Evolutionary conservation across 2,888 invertebrate genomes (phyloP).

Genomic region (Blera fallax): DNA sequence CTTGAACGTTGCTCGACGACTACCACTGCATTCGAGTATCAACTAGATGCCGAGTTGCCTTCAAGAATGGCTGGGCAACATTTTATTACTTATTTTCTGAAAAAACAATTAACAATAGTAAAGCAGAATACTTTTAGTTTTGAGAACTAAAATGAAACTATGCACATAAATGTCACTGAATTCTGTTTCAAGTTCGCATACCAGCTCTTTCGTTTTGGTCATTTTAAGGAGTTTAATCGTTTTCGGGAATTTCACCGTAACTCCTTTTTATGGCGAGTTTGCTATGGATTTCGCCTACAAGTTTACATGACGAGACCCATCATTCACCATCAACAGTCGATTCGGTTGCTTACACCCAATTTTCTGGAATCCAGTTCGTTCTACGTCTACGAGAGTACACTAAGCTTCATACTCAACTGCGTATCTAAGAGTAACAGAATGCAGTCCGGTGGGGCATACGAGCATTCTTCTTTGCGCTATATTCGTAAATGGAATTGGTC

Average conservation of each 20-base stretch:
- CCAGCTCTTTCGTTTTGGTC: constrained; percentile 29
- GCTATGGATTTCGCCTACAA: not conserved
- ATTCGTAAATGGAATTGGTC: constrained; percentile 14
- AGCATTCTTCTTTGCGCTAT: constrained; percentile 12
- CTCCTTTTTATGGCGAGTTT: not conserved
- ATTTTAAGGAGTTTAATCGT: not conserved
- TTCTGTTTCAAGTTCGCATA: not conserved
- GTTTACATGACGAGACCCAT: not conserved
- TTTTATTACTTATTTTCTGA: too few species aligned
- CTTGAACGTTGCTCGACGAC: too few species aligned
- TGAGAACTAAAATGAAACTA: too few species aligned
- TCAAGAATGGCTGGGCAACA: too few species aligned
- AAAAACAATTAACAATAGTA: too few species aligned
- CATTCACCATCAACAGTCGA: constrained; percentile 1
- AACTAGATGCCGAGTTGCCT: too few species aligned
- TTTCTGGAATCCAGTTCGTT: not conserved
- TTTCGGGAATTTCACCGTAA: not conserved
- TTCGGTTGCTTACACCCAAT: not conserved
- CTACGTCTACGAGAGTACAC: constrained; percentile 1
- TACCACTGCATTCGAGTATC: not conserved
- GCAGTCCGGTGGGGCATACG: not conserved
- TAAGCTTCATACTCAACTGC: not conserved
- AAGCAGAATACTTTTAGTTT: too few species aligned
- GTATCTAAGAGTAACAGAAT: not conserved
- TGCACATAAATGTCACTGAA: not conserved